phyloP scores from a whole-genome alignment of 2,888 invertebrate genomes.

The Pinctada fucata region DNA sequence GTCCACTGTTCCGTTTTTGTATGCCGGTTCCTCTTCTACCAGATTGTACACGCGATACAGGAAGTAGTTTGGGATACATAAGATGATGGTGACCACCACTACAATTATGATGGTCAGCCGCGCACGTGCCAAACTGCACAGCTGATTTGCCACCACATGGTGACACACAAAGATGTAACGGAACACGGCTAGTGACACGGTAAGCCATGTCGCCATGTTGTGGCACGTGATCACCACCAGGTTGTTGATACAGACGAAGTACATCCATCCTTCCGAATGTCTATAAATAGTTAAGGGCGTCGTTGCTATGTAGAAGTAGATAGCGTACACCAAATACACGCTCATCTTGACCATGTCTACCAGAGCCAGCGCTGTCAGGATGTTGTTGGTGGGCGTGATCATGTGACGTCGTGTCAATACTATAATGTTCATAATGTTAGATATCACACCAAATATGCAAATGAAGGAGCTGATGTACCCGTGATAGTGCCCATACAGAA shows the following conservation, averaged over 20 bases:
- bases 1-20: background rate
- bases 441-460: slow-evolving; percentile 92
- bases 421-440: slow-evolving; percentile 94
- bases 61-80: slow-evolving; percentile 74
- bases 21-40: background rate
- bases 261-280: slow-evolving; percentile 73
- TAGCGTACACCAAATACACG: slow-evolving; percentile 86
- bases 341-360: slow-evolving; percentile 92
- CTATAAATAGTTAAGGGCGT: slow-evolving; percentile 48
- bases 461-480: slow-evolving; percentile 91
- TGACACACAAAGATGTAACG: slow-evolving; percentile 82
- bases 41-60: slow-evolving; percentile 61
- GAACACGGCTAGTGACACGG: slow-evolving; percentile 95
- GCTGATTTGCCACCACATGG: slow-evolving; percentile 69
- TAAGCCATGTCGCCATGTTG: slow-evolving; percentile 95
- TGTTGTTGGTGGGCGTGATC: slow-evolving; percentile 92
- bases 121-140: slow-evolving; percentile 73
- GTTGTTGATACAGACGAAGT: slow-evolving; percentile 71
- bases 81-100: slow-evolving; percentile 65
- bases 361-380: slow-evolving; percentile 89
- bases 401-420: slow-evolving; percentile 91
- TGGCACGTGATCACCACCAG: slow-evolving; percentile 79
- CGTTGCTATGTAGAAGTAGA: slow-evolving; percentile 68
- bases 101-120: slow-evolving; percentile 70
- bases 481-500: slow-evolving; percentile 79